These are phyloP conservation scores for Drosophila colorata DNA, from an alignment of 2,888 invertebrate genomes.

Conservation along the genomic window DNA sequence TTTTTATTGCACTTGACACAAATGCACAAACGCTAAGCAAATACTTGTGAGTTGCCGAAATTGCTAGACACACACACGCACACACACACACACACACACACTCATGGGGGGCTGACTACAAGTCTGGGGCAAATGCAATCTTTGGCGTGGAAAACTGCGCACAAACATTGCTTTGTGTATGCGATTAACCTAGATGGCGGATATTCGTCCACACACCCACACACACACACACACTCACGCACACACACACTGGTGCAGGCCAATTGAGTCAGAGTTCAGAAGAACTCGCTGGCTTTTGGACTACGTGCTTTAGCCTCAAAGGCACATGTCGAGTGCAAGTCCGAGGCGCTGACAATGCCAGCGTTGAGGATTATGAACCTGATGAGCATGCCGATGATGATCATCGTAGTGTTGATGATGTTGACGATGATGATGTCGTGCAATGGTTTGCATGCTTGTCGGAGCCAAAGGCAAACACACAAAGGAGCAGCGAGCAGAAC, in stretches of 20 bases:
- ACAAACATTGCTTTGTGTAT: conserved; percentile 41
- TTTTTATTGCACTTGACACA: conserved; percentile 53
- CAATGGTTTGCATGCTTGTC: conserved; percentile 28
- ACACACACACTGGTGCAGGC: conserved; percentile 20
- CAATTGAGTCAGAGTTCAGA: conserved; percentile 34
- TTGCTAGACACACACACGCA: conserved; percentile 31
- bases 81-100: not conserved
- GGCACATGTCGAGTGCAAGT: conserved; percentile 23
- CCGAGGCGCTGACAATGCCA: conserved; percentile 3
- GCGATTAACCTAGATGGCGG: conserved; percentile 54
- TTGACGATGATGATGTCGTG: conserved; percentile 6
- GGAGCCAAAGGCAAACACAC: conserved; percentile 38
- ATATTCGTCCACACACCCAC: conserved; percentile 7
- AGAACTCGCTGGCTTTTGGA: conserved; percentile 32
- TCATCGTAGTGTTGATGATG: conserved; percentile 1
- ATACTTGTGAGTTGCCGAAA: conserved; percentile 60
- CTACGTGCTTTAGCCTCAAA: conserved; percentile 24
- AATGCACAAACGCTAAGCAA: conserved; percentile 27
- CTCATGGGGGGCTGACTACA: no score
- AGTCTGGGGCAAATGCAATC: conserved; percentile 59
- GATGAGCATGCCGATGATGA: conserved; percentile 1
- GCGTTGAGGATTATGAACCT: conserved; percentile 7
- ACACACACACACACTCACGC: conserved; percentile 17
- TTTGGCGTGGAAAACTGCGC: conserved; percentile 51
- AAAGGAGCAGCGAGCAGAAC: conserved; percentile 37